A percentile compares a stretch with the other conserved stretches of the same genome.
Evolutionary conservation across 2,888 invertebrate species (phyloP).

Genomic region (Drosophila eohydei): DNA sequence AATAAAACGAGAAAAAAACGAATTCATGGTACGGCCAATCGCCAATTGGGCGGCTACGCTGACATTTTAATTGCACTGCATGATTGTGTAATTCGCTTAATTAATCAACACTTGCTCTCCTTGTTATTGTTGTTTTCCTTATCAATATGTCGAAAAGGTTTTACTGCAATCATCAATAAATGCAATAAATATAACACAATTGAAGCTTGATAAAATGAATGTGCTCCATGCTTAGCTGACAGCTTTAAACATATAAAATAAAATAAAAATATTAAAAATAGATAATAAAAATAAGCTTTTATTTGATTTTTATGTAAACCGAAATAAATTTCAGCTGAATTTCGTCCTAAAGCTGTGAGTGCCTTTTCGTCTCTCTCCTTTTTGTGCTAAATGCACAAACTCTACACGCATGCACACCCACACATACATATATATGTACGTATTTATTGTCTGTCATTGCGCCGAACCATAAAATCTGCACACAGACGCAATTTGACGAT

Average conservation of each 20-base stretch:
- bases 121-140: conserved; percentile 20
- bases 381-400: conserved; percentile 6
- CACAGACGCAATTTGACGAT: conserved; percentile 39
- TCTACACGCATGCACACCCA: not conserved
- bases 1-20: conserved; percentile 9
- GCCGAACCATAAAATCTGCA: conserved; percentile 54
- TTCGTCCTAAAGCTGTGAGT: not conserved
- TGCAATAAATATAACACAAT: conserved; percentile 2
- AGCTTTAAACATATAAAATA: not conserved
- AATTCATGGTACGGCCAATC: conserved; percentile 28
- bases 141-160: conserved; percentile 43
- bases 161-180: conserved; percentile 28
- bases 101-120: conserved; percentile 66
- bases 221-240: not conserved
- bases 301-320: not conserved
- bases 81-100: conserved; percentile 76
- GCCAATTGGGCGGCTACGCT: conserved; percentile 51
- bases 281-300: not conserved
- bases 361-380: not conserved
- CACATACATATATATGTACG: not conserved
- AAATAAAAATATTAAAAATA: not conserved
- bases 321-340: not conserved
- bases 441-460: conserved; percentile 20
- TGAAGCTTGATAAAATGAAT: not conserved
- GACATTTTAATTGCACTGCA: conserved; percentile 78